Percentiles rank a stretch among this genome's conserved stretches.
Evolutionary conservation across 30 jellyfish, hydroid and myxozoan genomes (phyloP).

Genomic region (Cassiopea xamachana): DNA sequence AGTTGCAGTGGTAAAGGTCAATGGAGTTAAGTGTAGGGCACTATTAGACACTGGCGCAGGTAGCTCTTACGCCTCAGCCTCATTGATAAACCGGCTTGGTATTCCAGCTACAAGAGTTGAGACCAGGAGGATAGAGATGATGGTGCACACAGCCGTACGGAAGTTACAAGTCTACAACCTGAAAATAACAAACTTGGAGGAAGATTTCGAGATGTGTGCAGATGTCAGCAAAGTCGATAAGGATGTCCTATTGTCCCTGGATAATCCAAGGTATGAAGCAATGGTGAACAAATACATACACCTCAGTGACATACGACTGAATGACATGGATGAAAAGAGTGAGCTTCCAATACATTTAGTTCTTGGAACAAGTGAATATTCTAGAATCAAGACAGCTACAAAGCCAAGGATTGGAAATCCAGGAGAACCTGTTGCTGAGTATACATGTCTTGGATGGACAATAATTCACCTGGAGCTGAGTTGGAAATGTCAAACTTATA

Average conservation of each 20-base stretch:
- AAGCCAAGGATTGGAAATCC: constrained; percentile 45
- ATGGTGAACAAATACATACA: constrained; percentile 33
- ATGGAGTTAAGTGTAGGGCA: constrained; percentile 74
- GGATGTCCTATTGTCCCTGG: constrained; percentile 38
- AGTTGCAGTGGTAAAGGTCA: constrained; percentile 62
- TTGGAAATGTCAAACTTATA: background rate
- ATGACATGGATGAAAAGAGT: constrained; percentile 6
- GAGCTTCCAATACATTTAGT: constrained; percentile 47
- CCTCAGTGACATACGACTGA: constrained; percentile 18
- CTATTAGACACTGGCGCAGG: constrained; percentile 83
- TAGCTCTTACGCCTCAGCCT: constrained; percentile 61
- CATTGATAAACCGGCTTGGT: background rate
- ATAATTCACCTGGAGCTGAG: constrained; percentile 4
- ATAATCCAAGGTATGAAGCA: constrained; percentile 52
- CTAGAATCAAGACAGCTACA: constrained; percentile 34
- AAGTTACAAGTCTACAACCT: constrained; percentile 27
- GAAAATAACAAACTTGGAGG: constrained; percentile 9
- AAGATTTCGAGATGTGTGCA: constrained; percentile 12
- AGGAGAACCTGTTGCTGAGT: background rate
- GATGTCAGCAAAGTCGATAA: constrained; percentile 58
- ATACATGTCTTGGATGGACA: background rate
- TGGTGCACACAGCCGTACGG: constrained; percentile 35
- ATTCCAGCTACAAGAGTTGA: constrained; percentile 11
- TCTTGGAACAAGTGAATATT: constrained; percentile 52
- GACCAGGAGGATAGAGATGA: constrained; percentile 49